A percentile compares a stretch with the other conserved stretches of the same genome.
These are phyloP conservation scores for Xanthia togata DNA, from an alignment of 2,888 invertebrate species.

Conservation along the genomic window DNA sequence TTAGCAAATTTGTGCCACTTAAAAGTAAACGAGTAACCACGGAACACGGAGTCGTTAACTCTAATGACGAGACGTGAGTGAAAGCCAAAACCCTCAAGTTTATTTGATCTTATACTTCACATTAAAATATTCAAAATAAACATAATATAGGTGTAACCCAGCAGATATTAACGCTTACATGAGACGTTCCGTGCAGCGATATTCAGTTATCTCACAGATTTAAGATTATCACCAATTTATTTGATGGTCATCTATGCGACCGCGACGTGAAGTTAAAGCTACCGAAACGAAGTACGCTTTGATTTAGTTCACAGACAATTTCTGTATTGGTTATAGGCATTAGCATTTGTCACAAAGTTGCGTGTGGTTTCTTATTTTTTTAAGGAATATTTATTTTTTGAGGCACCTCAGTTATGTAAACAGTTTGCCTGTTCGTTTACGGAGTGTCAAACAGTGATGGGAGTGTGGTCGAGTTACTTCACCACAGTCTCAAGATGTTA, in stretches of 20 bases:
- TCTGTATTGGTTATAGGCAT: constrained; percentile 67
- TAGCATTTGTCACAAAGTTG: constrained; percentile 67
- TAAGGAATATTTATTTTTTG: constrained; percentile 69
- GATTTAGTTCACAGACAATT: constrained; percentile 46
- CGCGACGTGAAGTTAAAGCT: constrained; percentile 64
- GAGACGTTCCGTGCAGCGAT: constrained; percentile 50
- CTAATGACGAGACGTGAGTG: constrained; percentile 85
- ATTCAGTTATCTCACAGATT: constrained; percentile 68
- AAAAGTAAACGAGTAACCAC: constrained; percentile 72
- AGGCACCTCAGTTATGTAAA: constrained; percentile 77
- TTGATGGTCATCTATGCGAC: constrained; percentile 69
- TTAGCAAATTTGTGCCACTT: constrained; percentile 68
- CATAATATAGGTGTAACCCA: constrained; percentile 67
- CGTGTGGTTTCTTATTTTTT: constrained; percentile 54
- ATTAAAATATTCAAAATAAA: constrained; percentile 79
- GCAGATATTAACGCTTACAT: constrained; percentile 70
- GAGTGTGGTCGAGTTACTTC: constrained; percentile 67
- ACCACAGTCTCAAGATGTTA: constrained; percentile 70
- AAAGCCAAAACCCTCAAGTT: constrained; percentile 79
- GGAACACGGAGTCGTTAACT: constrained; percentile 77
- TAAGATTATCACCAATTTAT: constrained; percentile 73
- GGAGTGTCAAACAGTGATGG: constrained; percentile 74
- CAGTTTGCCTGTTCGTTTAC: constrained; percentile 71
- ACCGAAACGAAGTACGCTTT: constrained; percentile 62
- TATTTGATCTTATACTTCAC: constrained; percentile 75